Conservation (phyloP, 92 coral and sea anemone genomes). For the Porites lobata region DNA sequence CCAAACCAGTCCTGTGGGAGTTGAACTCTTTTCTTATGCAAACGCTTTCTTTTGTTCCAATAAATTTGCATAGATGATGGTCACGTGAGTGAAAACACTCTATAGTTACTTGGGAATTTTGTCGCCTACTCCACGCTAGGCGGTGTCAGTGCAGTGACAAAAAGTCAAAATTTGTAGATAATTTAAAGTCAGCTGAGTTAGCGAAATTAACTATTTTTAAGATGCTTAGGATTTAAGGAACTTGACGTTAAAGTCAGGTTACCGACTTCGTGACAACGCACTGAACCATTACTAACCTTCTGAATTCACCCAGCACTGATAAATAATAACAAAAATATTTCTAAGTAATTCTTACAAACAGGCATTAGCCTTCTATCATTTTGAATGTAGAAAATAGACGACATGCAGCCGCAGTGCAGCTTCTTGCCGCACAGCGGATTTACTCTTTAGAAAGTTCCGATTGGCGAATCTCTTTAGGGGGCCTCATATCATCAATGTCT, state of each 20-base stretch:
- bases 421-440: conserved; percentile 45
- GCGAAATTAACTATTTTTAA: conserved; percentile 19
- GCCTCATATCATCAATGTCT: too few relatives aligned
- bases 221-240: background rate
- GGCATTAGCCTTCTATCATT: conserved; percentile 54
- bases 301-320: conserved; percentile 32
- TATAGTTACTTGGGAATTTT: conserved; percentile 13
- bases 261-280: background rate
- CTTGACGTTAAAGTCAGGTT: background rate
- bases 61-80: too few relatives aligned
- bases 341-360: conserved; percentile 76
- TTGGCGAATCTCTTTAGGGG: background rate
- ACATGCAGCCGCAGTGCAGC: conserved; percentile 48
- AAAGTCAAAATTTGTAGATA: conserved; percentile 26
- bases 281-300: background rate
- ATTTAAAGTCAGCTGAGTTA: conserved; percentile 1
- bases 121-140: conserved; percentile 7
- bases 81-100: too few relatives aligned
- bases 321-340: conserved; percentile 80
- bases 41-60: too few relatives aligned
- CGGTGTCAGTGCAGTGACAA: conserved; percentile 15
- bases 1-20: too few relatives aligned
- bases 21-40: too few relatives aligned
- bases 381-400: conserved; percentile 72
- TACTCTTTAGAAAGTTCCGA: conserved; percentile 36